Conservation (phyloP, 2,797 vertebrate genomes). For the Coranthus polyacanthus region DNA sequence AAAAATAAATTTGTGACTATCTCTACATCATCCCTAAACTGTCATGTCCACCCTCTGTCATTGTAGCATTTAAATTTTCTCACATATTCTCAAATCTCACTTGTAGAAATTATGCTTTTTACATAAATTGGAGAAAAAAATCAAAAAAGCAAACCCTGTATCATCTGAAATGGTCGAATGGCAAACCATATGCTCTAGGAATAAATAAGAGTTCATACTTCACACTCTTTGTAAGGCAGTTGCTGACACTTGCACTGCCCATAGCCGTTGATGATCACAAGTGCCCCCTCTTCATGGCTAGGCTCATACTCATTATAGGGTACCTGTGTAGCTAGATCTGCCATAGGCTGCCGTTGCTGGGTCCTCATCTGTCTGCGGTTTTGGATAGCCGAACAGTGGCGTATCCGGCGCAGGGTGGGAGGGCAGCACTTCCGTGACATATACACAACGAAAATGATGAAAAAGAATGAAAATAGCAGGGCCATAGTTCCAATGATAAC, state of each 20-base stretch:
- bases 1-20: constrained; percentile 90
- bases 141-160: constrained; percentile 87
- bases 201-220: constrained; percentile 95
- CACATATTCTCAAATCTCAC: constrained; percentile 79
- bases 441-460: constrained; percentile 99
- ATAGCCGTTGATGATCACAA: constrained; percentile 99
- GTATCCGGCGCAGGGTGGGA: constrained; percentile 95
- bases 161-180: constrained; percentile 87
- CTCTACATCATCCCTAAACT: constrained; percentile 77
- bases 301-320: constrained; percentile 98
- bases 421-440: constrained; percentile 99
- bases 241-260: constrained; percentile 99
- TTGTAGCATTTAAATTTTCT: constrained; percentile 73
- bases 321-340: constrained; percentile 97
- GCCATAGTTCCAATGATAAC: constrained; percentile 99
- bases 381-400: constrained; percentile 98
- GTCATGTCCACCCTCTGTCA: constrained; percentile 69
- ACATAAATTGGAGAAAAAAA: constrained; percentile 80
- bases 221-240: constrained; percentile 99
- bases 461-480: constrained; percentile 99
- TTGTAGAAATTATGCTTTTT: constrained; percentile 82
- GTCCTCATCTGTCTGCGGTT: constrained; percentile 98
- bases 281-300: constrained; percentile 96
- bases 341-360: constrained; percentile 97
- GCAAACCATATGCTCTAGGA: constrained; percentile 83